These are phyloP conservation scores for sheep (Ovis aries) DNA, from an alignment of 2,113 vertebrate species.

Conservation along the genomic window DNA sequence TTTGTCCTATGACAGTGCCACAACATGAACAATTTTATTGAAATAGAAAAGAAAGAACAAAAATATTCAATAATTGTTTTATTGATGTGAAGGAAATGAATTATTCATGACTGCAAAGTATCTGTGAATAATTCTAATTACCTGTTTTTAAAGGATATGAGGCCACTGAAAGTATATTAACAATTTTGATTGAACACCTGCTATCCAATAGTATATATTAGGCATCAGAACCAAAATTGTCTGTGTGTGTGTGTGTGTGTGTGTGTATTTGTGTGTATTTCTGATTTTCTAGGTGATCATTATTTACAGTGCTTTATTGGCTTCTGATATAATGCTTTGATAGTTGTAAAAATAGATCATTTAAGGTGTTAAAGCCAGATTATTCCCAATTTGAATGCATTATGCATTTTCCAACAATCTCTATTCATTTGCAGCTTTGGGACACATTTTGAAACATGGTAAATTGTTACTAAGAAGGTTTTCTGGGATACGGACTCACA, in stretches of 20 bases:
- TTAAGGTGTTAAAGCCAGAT: slow-evolving; percentile 33
- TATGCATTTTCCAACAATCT: neutral
- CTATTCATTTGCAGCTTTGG: neutral
- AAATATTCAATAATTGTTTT: slow-evolving; percentile 85
- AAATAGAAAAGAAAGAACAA: slow-evolving; percentile 82
- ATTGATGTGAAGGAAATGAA: slow-evolving; percentile 84
- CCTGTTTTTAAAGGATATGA: slow-evolving; percentile 82
- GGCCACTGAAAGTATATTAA: slow-evolving; percentile 80
- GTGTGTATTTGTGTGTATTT: neutral
- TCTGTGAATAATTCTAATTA: slow-evolving; percentile 85
- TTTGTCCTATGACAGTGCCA: slow-evolving; percentile 71
- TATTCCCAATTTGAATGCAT: slow-evolving; percentile 11
- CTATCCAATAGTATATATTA: slow-evolving; percentile 64
- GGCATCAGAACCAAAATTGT: slow-evolving; percentile 40
- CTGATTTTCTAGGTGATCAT: neutral
- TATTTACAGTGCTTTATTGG: slow-evolving; percentile 2
- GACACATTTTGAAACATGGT: neutral
- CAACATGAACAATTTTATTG: slow-evolving; percentile 80
- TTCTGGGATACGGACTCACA: neutral
- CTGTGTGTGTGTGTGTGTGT: neutral
- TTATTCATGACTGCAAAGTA: slow-evolving; percentile 83
- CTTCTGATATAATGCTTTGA: slow-evolving; percentile 15
- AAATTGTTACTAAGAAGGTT: neutral
- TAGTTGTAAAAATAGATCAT: slow-evolving; percentile 29
- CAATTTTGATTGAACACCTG: slow-evolving; percentile 82